A percentile compares a stretch with the other conserved stretches of the same genome.
Evolutionary conservation across 2,797 vertebrate species (phyloP).

Genomic region (Danio kyathit): DNA sequence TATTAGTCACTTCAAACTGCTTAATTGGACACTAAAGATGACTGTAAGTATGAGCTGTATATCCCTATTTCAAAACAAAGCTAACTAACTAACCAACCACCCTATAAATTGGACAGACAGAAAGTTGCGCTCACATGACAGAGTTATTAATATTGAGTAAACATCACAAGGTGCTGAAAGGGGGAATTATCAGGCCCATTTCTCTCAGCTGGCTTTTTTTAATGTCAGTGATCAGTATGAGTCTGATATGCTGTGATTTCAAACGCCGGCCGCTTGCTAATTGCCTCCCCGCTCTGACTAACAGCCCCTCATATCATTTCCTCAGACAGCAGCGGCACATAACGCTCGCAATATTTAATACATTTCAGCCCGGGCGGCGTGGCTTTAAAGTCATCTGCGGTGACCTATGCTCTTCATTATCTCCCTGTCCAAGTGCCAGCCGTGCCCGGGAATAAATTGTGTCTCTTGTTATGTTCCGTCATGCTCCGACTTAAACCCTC

Average conservation of each 20-base stretch:
- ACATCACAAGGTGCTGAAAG: conserved; percentile 20
- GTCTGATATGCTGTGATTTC: conserved; percentile 70
- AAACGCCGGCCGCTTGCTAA: conserved; percentile 72
- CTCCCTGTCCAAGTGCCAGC: conserved; percentile 97
- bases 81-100: neutral
- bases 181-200: conserved; percentile 17
- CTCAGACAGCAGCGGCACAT: conserved; percentile 82
- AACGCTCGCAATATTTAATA: conserved; percentile 95
- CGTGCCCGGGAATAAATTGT: conserved; percentile 95
- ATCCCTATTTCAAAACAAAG: neutral
- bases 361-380: conserved; percentile 90
- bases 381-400: conserved; percentile 97
- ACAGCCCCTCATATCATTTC: conserved; percentile 66
- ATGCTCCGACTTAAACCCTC: conserved; percentile 61
- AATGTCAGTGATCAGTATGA: conserved; percentile 69
- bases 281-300: conserved; percentile 68
- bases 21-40: neutral
- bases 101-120: neutral
- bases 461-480: conserved; percentile 86
- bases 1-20: neutral
- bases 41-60: neutral
- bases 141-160: conserved; percentile 40
- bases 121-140: neutral
- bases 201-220: conserved; percentile 62
- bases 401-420: conserved; percentile 99